These are phyloP conservation scores for Ferrisia virgata DNA, from an alignment of 2,888 invertebrate species.

Conservation along the genomic window DNA sequence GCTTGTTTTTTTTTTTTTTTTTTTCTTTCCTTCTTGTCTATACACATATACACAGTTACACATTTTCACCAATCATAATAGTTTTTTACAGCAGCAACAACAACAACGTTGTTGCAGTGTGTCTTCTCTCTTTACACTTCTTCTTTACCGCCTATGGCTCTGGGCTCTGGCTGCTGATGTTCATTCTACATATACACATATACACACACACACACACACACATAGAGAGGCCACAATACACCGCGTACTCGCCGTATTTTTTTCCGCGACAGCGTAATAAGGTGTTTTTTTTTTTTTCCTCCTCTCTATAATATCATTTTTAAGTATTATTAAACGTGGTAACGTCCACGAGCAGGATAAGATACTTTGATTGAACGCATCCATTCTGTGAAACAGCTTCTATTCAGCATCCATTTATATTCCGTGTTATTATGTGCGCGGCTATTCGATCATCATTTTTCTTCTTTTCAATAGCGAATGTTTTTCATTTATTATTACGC, in stretches of 20 bases:
- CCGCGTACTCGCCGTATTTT: not conserved
- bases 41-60: not conserved
- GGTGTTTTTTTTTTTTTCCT: not conserved
- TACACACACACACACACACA: no score
- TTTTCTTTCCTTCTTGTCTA: not conserved
- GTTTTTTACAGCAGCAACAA: not conserved
- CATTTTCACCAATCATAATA: slow-evolving; percentile 5
- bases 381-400: not conserved
- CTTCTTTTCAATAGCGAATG: no score
- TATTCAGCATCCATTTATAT: not conserved
- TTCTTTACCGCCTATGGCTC: not conserved
- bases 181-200: no score
- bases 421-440: no score
- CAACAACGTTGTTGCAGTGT: slow-evolving; percentile 3
- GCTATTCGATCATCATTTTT: no score
- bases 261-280: not conserved
- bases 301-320: no score
- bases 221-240: no score
- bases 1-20: not conserved
- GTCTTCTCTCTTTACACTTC: not conserved
- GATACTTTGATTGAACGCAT: not conserved
- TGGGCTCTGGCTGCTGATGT: no score
- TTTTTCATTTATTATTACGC: no score
- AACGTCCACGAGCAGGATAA: not conserved
- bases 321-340: not conserved